Base-by-base conservation (phyloP, 2,797 vertebrate genomes). In the Euthynnus affinis region DNA sequence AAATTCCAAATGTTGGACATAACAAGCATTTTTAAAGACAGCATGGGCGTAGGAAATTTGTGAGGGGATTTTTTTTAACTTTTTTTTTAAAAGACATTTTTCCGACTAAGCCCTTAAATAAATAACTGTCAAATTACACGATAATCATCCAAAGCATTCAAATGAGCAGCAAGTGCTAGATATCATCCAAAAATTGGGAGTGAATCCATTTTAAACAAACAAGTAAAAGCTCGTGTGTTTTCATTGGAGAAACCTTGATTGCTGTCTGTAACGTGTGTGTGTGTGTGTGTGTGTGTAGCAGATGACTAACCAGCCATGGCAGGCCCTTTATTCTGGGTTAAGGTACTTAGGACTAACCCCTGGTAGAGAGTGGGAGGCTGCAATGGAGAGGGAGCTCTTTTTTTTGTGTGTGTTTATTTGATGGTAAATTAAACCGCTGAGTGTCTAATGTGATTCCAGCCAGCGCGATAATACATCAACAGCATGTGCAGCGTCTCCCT, bases 381-480 rank as follows among this genome's bases (percentile, higher is more conserved):
- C 51, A 22, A 44, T 32, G 40, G 12, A 61, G 61, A 74, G 32
- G 2, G 44, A 18, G 17, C 57, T 42, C 6, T 61, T 60, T 18
- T 55, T 61, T 60, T 18, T 55, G 58, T 27, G 27, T 69, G 74
- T 37, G 55, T 27, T 87, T 77, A 75, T 76, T 76, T 79, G 79
- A 82, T 84, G 71, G 61, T 71, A 73, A 88, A 90, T 92, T 78
- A 86, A 85, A 86, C 63, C 42, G 18, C 42, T 18, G 65, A 82
- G 81, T 62, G 70, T 89, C 76, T 88, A 87, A 90, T 88, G 84
- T 74, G 82, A 90, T 83, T 87, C 67, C 8, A 66, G 67, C 9
- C 66, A 80, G 62, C 78, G 34, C 51, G 34, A 80, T 78, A 81
- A 91, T 81, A 82, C 80, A 88, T 90, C 87, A 84, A 15, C 46